Conservation (phyloP, 2,888 invertebrate genomes). For the Druceiella hillmani region DNA sequence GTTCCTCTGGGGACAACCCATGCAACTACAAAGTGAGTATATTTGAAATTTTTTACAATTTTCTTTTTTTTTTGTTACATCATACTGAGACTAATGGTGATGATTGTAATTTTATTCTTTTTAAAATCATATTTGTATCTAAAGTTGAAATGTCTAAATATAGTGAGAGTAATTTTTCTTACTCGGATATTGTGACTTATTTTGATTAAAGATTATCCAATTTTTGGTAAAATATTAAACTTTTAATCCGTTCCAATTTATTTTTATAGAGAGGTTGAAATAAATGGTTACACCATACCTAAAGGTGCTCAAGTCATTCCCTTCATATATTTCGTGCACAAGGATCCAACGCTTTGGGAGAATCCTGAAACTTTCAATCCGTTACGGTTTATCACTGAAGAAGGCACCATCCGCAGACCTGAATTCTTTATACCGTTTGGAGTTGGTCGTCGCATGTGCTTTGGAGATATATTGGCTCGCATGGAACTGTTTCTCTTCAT, state of each 20-base stretch:
- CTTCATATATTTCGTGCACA: slow-evolving; percentile 74
- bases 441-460: slow-evolving; percentile 76
- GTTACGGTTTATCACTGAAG: slow-evolving; percentile 62
- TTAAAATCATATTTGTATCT: too few species aligned
- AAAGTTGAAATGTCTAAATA: background rate
- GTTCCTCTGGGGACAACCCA: slow-evolving; percentile 83
- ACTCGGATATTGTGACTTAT: background rate
- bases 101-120: too few species aligned
- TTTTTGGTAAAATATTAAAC: background rate
- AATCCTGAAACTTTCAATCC: slow-evolving; percentile 75
- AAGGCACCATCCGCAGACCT: slow-evolving; percentile 66
- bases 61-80: too few species aligned
- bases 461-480: slow-evolving; percentile 74
- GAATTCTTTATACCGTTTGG: slow-evolving; percentile 83
- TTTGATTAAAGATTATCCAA: too few species aligned
- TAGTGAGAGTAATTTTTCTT: too few species aligned
- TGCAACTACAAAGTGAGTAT: slow-evolving; percentile 68
- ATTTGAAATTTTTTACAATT: too few species aligned
- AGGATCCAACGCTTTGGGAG: slow-evolving; percentile 74
- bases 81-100: too few species aligned
- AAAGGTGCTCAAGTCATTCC: slow-evolving; percentile 74
- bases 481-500: slow-evolving; percentile 84
- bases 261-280: slow-evolving; percentile 59
- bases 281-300: slow-evolving; percentile 70
- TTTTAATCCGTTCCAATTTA: slow-evolving; percentile 14